These are phyloP conservation scores for Blastobasis adustella DNA, from an alignment of 2,888 invertebrate species.

Conservation along the genomic window DNA sequence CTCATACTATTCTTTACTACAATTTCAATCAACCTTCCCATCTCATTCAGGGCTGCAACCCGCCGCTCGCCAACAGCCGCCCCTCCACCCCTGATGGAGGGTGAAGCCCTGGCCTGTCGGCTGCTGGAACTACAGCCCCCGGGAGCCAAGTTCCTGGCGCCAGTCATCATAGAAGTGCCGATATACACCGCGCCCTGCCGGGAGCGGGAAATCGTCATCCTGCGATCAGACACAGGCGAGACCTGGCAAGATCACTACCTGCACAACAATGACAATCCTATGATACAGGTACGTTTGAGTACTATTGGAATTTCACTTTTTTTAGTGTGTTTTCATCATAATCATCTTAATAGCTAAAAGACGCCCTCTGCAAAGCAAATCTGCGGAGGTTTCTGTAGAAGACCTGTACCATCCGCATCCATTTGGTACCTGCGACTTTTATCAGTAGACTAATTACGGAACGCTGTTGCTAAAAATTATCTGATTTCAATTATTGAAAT, in stretches of 20 bases:
- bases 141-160: conserved; percentile 97
- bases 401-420: too few species aligned
- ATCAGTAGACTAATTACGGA: too few species aligned
- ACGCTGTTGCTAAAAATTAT: too few species aligned
- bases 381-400: too few species aligned
- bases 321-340: too few species aligned
- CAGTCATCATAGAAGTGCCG: conserved; percentile 96
- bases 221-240: conserved; percentile 98
- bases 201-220: conserved; percentile 96
- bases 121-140: conserved; percentile 96
- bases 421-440: too few species aligned
- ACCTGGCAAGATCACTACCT: conserved; percentile 96
- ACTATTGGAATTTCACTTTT: too few species aligned
- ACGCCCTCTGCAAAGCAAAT: too few species aligned
- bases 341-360: too few species aligned
- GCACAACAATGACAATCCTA: conserved; percentile 73
- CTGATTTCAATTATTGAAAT: too few species aligned
- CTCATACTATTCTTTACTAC: background rate
- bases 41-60: conserved; percentile 47
- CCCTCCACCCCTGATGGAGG: conserved; percentile 98
- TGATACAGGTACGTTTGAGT: conserved; percentile 57
- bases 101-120: conserved; percentile 96
- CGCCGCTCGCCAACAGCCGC: conserved; percentile 75
- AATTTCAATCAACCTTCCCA: background rate
- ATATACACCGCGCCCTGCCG: conserved; percentile 97